Conservation (phyloP, 2,797 vertebrate genomes). For the Pangasius macronema region DNA sequence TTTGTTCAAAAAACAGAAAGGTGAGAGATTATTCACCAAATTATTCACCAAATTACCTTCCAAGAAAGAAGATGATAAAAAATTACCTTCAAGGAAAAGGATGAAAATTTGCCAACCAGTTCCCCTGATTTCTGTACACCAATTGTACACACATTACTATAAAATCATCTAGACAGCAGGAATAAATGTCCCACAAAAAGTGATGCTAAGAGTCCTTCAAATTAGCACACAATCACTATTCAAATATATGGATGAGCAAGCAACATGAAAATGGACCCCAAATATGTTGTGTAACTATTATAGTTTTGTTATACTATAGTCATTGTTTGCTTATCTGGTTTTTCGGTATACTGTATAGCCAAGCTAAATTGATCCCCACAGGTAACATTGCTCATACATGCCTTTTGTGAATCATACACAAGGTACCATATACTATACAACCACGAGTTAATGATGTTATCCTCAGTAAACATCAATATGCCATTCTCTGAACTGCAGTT, state of each 20-base stretch:
- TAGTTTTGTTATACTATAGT: too few relatives aligned
- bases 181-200: background rate
- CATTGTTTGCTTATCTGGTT: background rate
- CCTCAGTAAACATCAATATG: constrained; percentile 3
- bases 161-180: background rate
- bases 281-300: background rate
- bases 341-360: background rate
- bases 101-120: background rate
- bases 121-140: too few relatives aligned
- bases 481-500: constrained; percentile 33
- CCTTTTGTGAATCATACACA: background rate
- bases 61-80: background rate
- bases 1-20: background rate
- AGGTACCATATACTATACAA: background rate
- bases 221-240: background rate
- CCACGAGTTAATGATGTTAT: background rate
- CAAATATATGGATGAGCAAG: background rate
- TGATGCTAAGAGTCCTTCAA: background rate
- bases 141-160: background rate
- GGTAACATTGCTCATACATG: background rate
- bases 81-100: background rate
- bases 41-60: background rate
- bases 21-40: background rate
- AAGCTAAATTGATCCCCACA: background rate
- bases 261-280: background rate